Evolutionary conservation across 2,113 vertebrate genomes (phyloP).

Genomic region (Cephalopholis sonnerati): DNA sequence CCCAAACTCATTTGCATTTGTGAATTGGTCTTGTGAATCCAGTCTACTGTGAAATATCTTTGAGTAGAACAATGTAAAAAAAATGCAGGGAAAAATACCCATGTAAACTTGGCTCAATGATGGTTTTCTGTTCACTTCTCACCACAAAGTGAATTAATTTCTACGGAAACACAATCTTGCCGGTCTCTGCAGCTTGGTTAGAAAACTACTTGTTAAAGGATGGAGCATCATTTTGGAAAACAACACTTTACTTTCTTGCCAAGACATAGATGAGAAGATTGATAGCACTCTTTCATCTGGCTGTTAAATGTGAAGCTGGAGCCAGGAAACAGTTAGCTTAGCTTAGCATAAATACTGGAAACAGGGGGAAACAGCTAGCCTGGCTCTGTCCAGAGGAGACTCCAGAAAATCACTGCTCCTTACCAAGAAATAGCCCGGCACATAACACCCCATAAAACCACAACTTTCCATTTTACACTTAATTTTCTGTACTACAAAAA

Average conservation of each 20-base stretch:
- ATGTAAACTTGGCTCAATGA: background rate
- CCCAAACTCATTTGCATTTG: too few relatives aligned
- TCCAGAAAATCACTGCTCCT: background rate
- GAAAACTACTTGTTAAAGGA: background rate
- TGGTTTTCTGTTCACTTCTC: slow-evolving; percentile 8
- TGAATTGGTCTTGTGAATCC: too few relatives aligned
- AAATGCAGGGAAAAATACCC: background rate
- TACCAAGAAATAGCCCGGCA: background rate
- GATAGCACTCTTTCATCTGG: background rate
- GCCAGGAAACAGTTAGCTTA: background rate
- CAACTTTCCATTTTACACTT: background rate
- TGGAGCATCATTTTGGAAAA: background rate
- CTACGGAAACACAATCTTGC: background rate
- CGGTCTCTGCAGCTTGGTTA: background rate
- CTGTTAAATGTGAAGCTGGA: background rate
- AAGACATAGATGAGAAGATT: background rate
- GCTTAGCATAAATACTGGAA: background rate
- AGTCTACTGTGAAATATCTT: background rate
- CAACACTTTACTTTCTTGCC: background rate
- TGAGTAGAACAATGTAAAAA: background rate
- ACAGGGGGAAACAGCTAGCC: background rate
- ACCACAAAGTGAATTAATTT: slow-evolving; percentile 22
- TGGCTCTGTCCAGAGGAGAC: background rate
- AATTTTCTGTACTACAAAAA: background rate
- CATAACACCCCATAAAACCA: background rate